These are phyloP conservation scores for Orthosia incerta DNA, from an alignment of 2,888 invertebrate genomes.

Conservation along the genomic window DNA sequence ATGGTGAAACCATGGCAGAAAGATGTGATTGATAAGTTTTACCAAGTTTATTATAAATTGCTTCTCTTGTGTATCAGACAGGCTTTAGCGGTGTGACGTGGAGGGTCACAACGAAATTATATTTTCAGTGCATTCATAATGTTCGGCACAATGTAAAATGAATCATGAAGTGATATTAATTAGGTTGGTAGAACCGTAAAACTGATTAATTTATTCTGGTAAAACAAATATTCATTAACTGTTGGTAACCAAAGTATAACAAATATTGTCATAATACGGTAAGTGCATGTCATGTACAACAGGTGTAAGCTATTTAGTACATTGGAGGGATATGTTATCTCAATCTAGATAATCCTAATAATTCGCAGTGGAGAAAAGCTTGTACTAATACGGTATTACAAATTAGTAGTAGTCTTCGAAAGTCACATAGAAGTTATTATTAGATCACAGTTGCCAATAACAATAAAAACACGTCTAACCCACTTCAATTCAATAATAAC, in stretches of 20 bases:
- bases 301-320: neutral
- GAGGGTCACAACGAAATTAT: conserved; percentile 37
- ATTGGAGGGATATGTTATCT: neutral
- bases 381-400: no score
- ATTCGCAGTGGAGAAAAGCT: no score
- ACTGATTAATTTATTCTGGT: conserved; percentile 43
- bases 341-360: neutral
- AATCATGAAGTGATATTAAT: conserved; percentile 40
- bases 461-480: neutral
- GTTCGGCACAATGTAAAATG: conserved; percentile 24
- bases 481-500: neutral
- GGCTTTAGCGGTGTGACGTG: conserved; percentile 10
- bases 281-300: neutral
- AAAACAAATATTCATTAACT: conserved; percentile 43
- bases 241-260: conserved; percentile 22
- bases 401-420: no score
- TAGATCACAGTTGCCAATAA: neutral
- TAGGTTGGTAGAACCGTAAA: conserved; percentile 39
- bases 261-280: conserved; percentile 20
- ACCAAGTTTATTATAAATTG: conserved; percentile 64
- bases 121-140: conserved; percentile 36
- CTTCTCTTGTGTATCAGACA: conserved; percentile 37
- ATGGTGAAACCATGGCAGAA: conserved; percentile 63
- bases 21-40: conserved; percentile 67
- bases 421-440: neutral